Evolutionary conservation across 23 tunicate species (phyloP), one percentile per base, ranked within the genome.

Genomic region (Aplidium turbinatum): DNA sequence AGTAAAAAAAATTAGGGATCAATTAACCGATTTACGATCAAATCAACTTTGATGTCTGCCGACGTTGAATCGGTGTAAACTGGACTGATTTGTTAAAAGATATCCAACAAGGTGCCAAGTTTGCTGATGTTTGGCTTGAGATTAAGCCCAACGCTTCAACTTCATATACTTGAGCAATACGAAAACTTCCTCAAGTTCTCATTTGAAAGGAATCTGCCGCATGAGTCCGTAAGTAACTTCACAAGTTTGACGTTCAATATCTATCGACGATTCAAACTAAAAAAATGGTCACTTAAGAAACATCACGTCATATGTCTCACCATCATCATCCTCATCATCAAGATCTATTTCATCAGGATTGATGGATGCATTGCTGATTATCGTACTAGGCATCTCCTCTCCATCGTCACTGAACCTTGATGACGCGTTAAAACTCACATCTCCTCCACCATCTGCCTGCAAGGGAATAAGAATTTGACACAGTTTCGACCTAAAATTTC

Each of bases 261-360:
- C 16, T 75, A n/a, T 35, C 38, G 23, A 45, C 24, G 28, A 57
- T 52, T 0, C 33, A 53, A 33, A 16, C 80, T 4, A 30, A 30
- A 30, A 27, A 30, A 52, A 19, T 53, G 55, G 35, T 16, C 34
- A 42, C 27, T 35, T 63, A n/a, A 39, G 19, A 33, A 13, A 24
- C 4, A 26, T 30, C 31, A 39, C 58, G 0, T 31, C 48, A 71
- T 51, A 65, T 4, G 16, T 70, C 3, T 69, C 78, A 73, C 71
- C 81, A 22, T 77, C 75, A 73, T 77, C 81, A 22, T 77, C 75
- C 51, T 82, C 80, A 27, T 80, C 81, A 50, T 83, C 90, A 22
- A 90, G 70, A 35, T 83, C 85, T n/a, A 90, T 90, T 84, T 90
- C 97, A 36, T 90, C 97, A n/a, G 86, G 83, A 47, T 90, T 83